phyloP scores from a whole-genome alignment of 2,888 invertebrate genomes.

The Cataglyphis albicans region DNA sequence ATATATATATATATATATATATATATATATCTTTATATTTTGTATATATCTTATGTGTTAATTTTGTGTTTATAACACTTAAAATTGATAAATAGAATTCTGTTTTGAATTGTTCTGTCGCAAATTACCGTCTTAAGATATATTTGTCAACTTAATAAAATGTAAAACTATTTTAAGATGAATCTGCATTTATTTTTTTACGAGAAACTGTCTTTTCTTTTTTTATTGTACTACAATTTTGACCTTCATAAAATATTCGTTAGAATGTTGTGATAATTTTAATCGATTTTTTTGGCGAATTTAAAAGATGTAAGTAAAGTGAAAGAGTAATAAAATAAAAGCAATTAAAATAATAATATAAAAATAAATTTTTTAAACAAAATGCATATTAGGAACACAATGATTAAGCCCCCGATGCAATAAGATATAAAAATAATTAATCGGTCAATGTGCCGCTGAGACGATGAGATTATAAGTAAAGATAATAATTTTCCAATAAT shows the following conservation, averaged over 20 bases:
- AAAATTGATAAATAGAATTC: neutral
- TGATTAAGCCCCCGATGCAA: neutral
- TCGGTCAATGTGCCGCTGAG: neutral
- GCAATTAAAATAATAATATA: conserved; percentile 13
- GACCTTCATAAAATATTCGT: neutral
- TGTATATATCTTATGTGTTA: neutral
- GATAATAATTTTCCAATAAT: neutral
- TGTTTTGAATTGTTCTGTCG: too few relatives aligned
- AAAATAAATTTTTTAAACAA: conserved; percentile 9
- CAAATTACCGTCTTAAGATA: too few relatives aligned
- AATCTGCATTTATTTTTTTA: neutral
- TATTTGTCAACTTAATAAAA: too few relatives aligned
- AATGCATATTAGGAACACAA: conserved; percentile 17
- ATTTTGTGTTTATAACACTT: neutral
- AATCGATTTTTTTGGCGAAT: neutral
- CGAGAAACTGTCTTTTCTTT: neutral
- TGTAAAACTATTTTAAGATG: too few relatives aligned
- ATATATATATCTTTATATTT: neutral
- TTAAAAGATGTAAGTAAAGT: neutral
- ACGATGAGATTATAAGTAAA: neutral
- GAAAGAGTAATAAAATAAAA: conserved; percentile 18
- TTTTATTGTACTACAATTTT: neutral
- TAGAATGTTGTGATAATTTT: neutral
- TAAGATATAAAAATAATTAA: conserved; percentile 29
- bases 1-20: neutral